Evolutionary conservation across 2,888 invertebrate genomes (phyloP).

Genomic region (Nomada flava): DNA sequence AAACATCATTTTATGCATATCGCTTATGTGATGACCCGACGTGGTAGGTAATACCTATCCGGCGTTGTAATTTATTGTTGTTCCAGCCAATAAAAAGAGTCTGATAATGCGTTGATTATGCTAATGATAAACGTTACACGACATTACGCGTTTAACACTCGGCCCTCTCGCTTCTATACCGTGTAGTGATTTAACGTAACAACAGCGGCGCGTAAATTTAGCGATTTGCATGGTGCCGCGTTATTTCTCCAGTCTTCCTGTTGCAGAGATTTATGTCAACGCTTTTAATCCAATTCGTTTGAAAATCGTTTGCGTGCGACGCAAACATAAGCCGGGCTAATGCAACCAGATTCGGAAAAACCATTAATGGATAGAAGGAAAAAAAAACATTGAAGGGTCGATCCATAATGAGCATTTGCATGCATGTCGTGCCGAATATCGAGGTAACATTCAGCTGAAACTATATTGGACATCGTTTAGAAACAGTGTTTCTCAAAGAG

Average conservation of each 20-base stretch:
- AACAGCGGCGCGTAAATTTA: slow-evolving; percentile 50
- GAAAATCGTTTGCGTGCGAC: slow-evolving; percentile 26
- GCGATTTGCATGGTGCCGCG: slow-evolving; percentile 52
- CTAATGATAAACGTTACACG: slow-evolving; percentile 54
- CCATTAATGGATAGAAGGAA: slow-evolving; percentile 46
- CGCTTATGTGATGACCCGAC: slow-evolving; percentile 19
- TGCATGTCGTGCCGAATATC: slow-evolving; percentile 38
- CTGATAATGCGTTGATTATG: slow-evolving; percentile 52
- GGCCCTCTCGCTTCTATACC: neutral
- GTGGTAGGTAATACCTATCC: too few relatives aligned
- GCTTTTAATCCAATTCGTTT: slow-evolving; percentile 46
- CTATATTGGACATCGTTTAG: slow-evolving; percentile 22
- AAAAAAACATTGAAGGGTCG: neutral
- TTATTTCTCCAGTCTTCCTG: slow-evolving; percentile 43
- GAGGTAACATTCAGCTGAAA: slow-evolving; percentile 18
- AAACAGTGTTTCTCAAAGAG: slow-evolving; percentile 38
- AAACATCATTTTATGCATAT: neutral
- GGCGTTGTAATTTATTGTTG: slow-evolving; percentile 18
- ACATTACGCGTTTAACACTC: slow-evolving; percentile 42
- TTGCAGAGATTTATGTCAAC: slow-evolving; percentile 28
- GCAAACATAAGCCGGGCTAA: slow-evolving; percentile 25
- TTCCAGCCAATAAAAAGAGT: slow-evolving; percentile 22
- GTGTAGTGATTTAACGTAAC: slow-evolving; percentile 48
- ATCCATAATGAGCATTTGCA: slow-evolving; percentile 41
- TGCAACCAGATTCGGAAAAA: neutral